phyloP scores from a whole-genome alignment of 2,888 invertebrate genomes.

The Scotopteryx bipunctaria region DNA sequence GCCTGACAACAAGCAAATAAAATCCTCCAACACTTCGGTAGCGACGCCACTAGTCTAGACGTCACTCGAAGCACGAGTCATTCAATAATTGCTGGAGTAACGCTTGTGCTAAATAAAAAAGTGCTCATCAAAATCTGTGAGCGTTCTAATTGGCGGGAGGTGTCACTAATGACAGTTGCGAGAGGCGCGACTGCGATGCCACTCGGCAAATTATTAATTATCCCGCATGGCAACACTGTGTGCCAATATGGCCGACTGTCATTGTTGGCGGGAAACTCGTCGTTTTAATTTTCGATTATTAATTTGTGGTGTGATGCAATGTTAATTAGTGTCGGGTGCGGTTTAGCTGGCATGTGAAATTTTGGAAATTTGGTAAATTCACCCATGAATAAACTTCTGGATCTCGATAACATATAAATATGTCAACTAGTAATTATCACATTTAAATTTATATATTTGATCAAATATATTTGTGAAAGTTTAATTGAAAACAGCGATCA shows the following conservation, averaged over 20 bases:
- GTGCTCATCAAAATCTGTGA: conserved; percentile 76
- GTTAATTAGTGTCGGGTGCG: conserved; percentile 17
- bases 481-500: not conserved
- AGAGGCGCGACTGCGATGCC: conserved; percentile 52
- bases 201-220: conserved; percentile 79
- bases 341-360: not conserved
- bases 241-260: conserved; percentile 73
- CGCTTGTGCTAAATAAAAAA: conserved; percentile 79
- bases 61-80: conserved; percentile 53
- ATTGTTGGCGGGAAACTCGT: conserved; percentile 65
- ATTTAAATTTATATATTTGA: no score
- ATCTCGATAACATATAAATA: not conserved
- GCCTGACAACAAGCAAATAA: conserved; percentile 52
- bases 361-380: conserved; percentile 1
- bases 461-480: no score
- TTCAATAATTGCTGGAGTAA: conserved; percentile 78
- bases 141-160: conserved; percentile 80
- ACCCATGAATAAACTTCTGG: not conserved
- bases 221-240: conserved; percentile 79
- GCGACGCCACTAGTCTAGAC: conserved; percentile 50
- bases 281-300: conserved; percentile 62
- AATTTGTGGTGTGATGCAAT: conserved; percentile 39
- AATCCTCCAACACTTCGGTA: conserved; percentile 45
- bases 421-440: not conserved
- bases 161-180: conserved; percentile 79